Conservation (phyloP, 37 sponge, comb jelly and placozoan species). For the Dysidea cf. avara region DNA sequence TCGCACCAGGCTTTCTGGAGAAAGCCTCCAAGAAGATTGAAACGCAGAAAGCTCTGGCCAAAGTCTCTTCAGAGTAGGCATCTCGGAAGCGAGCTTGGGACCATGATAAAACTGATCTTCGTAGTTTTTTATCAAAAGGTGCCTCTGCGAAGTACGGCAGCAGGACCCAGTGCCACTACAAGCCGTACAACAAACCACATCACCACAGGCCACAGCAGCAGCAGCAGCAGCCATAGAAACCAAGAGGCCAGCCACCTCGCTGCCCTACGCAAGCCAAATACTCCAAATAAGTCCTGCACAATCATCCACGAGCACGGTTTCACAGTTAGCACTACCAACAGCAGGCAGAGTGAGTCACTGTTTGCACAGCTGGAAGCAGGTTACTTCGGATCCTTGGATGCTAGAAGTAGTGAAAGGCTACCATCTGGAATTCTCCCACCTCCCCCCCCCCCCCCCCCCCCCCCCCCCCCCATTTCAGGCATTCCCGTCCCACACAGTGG, state of each 20-base stretch:
- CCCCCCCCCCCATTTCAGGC: no score
- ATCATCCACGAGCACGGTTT: no score
- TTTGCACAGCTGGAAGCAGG: not conserved
- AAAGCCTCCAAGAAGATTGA: conserved; percentile 34
- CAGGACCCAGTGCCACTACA: conserved; percentile 11
- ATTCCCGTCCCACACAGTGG: no score
- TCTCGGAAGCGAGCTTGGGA: conserved; percentile 5
- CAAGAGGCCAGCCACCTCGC: not conserved
- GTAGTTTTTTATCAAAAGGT: conserved; percentile 39
- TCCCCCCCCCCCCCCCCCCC: no score
- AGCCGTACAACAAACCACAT: conserved; percentile 13
- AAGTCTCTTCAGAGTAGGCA: not conserved
- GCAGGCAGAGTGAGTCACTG: conserved; percentile 4
- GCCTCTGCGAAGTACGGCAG: conserved; percentile 12
- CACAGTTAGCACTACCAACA: not conserved
- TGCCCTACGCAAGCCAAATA: not conserved
- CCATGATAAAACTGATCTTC: conserved; percentile 10
- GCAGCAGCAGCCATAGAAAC: no score
- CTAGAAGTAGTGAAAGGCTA: conserved; percentile 6
- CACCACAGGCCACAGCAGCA: not conserved
- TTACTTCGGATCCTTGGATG: conserved; percentile 1
- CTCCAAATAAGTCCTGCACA: not conserved
- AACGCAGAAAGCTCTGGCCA: conserved; percentile 8
- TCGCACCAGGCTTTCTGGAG: conserved; percentile 33
- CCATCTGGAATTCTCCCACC: conserved; percentile 10